A percentile compares a stretch with the other conserved stretches of the same genome.
Conservation (phyloP, 1,140 invertebrate genomes). For the Holcopasites calliopsidis region DNA sequence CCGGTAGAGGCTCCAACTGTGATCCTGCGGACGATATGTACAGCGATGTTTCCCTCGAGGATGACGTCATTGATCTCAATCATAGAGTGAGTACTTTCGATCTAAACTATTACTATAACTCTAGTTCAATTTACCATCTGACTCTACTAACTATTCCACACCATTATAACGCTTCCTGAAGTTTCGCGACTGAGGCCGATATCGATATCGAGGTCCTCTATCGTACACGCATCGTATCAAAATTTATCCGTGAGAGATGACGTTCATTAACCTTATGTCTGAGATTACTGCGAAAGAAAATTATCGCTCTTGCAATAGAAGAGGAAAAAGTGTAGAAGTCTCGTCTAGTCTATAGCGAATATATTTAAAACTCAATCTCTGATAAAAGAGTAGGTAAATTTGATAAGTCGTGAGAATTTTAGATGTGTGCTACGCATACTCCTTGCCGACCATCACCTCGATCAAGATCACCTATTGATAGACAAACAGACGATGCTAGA, state of each 20-base stretch:
- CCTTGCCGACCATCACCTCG: slow-evolving; percentile 10
- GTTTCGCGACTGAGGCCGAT: not conserved
- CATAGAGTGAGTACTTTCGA: slow-evolving; percentile 85
- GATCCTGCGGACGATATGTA: slow-evolving; percentile 95
- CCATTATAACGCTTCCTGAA: not conserved
- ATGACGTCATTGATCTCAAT: slow-evolving; percentile 94
- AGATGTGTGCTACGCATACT: slow-evolving; percentile 42
- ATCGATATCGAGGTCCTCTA: not conserved
- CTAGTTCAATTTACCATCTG: not conserved
- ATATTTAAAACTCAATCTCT: not conserved
- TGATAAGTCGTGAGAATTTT: not conserved
- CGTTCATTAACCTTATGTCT: slow-evolving; percentile 10
- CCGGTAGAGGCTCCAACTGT: slow-evolving; percentile 92
- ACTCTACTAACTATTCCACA: not conserved
- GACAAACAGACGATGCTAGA: not conserved
- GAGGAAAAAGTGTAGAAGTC: not conserved
- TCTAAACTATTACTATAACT: not conserved
- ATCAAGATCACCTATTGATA: not conserved
- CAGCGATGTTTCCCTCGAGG: slow-evolving; percentile 93
- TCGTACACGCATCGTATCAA: not conserved
- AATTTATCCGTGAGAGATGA: not conserved
- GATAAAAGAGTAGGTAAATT: not conserved
- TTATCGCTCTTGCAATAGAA: not conserved
- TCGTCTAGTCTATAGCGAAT: too few species aligned
- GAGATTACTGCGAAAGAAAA: not conserved